Percentiles rank a stretch among this genome's conserved stretches.
Conservation (phyloP, 2,888 invertebrate species). For the Graphium colonna region DNA sequence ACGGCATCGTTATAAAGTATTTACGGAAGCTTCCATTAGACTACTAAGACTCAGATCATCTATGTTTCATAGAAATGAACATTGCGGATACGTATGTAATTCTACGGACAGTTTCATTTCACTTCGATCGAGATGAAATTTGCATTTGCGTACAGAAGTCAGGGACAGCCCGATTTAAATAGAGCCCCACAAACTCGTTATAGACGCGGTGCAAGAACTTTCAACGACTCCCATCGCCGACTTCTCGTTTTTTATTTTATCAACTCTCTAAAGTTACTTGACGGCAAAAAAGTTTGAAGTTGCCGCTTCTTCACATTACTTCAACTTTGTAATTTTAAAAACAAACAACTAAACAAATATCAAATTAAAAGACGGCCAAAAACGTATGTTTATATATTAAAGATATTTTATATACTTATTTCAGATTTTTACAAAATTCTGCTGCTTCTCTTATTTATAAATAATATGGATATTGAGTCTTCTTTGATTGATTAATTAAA, state of each 20-base stretch:
- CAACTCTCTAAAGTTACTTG: slow-evolving; percentile 14
- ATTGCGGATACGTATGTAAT: neutral
- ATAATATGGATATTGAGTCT: too few relatives aligned
- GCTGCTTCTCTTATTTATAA: too few relatives aligned
- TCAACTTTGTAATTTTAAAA: too few relatives aligned
- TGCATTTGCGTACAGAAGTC: slow-evolving; percentile 59
- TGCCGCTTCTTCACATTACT: too few relatives aligned
- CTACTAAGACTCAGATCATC: neutral
- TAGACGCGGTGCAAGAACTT: slow-evolving; percentile 32
- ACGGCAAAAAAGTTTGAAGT: slow-evolving; percentile 7
- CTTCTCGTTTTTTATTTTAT: slow-evolving; percentile 13
- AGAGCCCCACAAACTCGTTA: slow-evolving; percentile 37
- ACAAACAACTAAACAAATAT: too few relatives aligned
- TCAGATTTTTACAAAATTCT: too few relatives aligned
- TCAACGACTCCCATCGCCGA: slow-evolving; percentile 16
- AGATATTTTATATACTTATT: too few relatives aligned
- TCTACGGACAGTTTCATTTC: slow-evolving; percentile 44
- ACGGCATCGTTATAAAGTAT: too few relatives aligned
- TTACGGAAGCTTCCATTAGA: too few relatives aligned
- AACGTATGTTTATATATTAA: too few relatives aligned
- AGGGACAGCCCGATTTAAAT: slow-evolving; percentile 48
- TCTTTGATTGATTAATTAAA: too few relatives aligned
- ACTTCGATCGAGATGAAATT: slow-evolving; percentile 60
- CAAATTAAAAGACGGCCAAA: too few relatives aligned
- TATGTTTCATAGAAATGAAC: slow-evolving; percentile 8